phyloP scores from a whole-genome alignment of 2,797 vertebrate genomes.

The Galago senegalensis region DNA sequence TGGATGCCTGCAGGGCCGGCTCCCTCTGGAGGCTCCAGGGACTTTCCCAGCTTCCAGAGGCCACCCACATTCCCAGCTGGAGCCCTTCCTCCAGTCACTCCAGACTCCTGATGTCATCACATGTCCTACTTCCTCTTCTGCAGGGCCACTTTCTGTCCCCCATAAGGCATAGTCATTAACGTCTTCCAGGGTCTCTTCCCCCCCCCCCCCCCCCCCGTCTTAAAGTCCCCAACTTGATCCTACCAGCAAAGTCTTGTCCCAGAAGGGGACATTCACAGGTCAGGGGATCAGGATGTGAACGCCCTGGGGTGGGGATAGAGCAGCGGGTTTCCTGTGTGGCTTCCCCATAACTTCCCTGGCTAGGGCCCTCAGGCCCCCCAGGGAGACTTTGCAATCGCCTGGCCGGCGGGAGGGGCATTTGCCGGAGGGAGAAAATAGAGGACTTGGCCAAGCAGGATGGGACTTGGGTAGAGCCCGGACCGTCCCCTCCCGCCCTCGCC shows the following conservation, averaged over 20 bases:
- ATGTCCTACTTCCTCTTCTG: rapidly evolving
- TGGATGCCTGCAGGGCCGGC: not conserved
- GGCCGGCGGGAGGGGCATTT: not conserved
- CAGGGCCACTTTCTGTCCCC: not conserved
- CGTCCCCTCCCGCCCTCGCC: not conserved
- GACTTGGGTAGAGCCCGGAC: not conserved
- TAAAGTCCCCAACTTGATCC: not conserved
- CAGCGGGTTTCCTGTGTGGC: not conserved
- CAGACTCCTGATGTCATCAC: not conserved
- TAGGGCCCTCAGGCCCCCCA: not conserved
- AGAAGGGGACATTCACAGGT: rapidly evolving
- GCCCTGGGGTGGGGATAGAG: not conserved
- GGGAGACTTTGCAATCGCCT: not conserved
- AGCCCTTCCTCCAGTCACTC: not conserved
- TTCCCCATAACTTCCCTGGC: not conserved
- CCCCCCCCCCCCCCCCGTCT: too few species aligned
- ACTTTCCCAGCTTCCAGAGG: not conserved
- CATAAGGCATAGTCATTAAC: not conserved
- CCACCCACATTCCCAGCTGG: not conserved
- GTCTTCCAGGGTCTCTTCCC: not conserved
- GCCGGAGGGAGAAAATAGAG: not conserved
- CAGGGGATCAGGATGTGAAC: not conserved
- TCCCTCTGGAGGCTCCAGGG: not conserved
- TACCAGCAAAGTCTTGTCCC: not conserved
- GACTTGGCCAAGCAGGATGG: not conserved